Conservation (phyloP, 2,797 vertebrate genomes). For the Botia almorhae region DNA sequence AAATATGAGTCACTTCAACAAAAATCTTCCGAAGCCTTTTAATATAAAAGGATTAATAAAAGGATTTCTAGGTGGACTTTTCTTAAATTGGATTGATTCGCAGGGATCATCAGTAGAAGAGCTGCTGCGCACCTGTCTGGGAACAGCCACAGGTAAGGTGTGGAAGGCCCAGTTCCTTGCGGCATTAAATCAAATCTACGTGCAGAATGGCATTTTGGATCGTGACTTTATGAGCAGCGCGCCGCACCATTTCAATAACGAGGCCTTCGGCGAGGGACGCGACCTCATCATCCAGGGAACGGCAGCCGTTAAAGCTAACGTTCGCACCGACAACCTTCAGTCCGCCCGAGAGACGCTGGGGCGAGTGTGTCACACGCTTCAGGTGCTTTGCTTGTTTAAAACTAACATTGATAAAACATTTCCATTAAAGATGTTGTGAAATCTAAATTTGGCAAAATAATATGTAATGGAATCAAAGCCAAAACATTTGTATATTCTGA, state of each 20-base stretch:
- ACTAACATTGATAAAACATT: no score
- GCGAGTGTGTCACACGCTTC: slow-evolving; percentile 73
- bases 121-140: slow-evolving; percentile 73
- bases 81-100: no score
- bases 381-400: no score
- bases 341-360: slow-evolving; percentile 76
- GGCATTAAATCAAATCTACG: slow-evolving; percentile 75
- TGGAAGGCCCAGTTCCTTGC: slow-evolving; percentile 74
- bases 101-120: slow-evolving; percentile 76
- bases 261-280: slow-evolving; percentile 71
- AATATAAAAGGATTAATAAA: no score
- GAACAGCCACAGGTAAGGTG: slow-evolving; percentile 71
- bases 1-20: no score
- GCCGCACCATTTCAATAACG: slow-evolving; percentile 76
- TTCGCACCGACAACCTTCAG: slow-evolving; percentile 68
- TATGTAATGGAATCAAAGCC: no score
- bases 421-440: no score
- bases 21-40: background rate
- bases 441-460: no score
- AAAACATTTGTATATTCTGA: no score
- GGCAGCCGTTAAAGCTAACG: slow-evolving; percentile 69
- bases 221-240: slow-evolving; percentile 68
- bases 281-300: slow-evolving; percentile 68
- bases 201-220: slow-evolving; percentile 73
- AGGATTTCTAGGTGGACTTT: no score